Conservation (phyloP, 2,113 vertebrate genomes). For the Falcunculus frontatus region DNA sequence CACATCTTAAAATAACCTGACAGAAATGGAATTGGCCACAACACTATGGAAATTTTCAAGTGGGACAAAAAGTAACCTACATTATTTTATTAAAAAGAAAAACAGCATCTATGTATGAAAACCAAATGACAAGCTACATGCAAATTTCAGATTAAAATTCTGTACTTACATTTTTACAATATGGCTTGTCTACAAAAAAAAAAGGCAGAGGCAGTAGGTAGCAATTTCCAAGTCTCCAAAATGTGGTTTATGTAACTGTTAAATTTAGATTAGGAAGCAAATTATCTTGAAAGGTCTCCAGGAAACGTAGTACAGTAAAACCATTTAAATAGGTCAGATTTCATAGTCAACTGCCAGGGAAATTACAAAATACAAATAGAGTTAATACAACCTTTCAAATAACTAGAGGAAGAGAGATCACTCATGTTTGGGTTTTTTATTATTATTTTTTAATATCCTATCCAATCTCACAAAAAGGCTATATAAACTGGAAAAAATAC, state of each 20-base stretch:
- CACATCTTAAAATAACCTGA: not conserved
- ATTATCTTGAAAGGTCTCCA: conserved; percentile 67
- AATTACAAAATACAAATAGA: conserved; percentile 30
- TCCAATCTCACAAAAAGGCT: conserved; percentile 14
- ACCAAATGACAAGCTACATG: not conserved
- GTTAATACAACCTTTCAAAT: conserved; percentile 51
- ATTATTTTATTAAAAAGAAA: not conserved
- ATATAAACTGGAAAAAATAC: not conserved
- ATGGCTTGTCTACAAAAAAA: not conserved
- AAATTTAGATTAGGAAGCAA: conserved; percentile 67
- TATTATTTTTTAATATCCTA: conserved; percentile 46
- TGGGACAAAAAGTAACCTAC: not conserved
- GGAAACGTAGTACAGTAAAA: conserved; percentile 64
- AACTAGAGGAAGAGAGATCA: conserved; percentile 31
- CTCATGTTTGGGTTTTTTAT: not conserved
- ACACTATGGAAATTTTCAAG: conserved; percentile 9
- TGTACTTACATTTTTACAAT: not conserved
- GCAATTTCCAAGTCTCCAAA: conserved; percentile 47
- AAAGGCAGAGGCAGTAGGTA: conserved; percentile 19
- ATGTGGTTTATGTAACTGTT: conserved; percentile 66
- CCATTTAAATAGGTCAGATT: conserved; percentile 65
- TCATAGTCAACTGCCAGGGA: conserved; percentile 59
- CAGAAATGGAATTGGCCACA: not conserved
- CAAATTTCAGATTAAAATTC: not conserved
- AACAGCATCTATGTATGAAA: not conserved